These are phyloP conservation scores for Trachurus trachurus DNA, from an alignment of 2,797 vertebrate species.

Conservation along the genomic window DNA sequence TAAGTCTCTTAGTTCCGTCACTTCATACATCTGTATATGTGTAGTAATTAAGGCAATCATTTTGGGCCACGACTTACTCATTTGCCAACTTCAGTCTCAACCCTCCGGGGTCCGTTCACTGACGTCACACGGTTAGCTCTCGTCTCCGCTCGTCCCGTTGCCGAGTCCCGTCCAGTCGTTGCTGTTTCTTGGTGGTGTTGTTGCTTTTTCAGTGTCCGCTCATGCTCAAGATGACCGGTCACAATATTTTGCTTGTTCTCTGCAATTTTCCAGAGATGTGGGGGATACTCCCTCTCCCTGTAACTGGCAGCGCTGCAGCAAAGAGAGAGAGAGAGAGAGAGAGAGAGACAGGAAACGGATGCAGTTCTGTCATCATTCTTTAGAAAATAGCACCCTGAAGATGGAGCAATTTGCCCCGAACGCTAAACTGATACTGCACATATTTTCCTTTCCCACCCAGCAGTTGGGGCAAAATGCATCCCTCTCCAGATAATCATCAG, in stretches of 20 bases:
- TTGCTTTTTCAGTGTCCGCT: constrained; percentile 69
- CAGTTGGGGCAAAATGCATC: constrained; percentile 34
- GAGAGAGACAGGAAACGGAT: constrained; percentile 66
- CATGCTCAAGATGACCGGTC: constrained; percentile 59
- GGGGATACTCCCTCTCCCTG: constrained; percentile 66
- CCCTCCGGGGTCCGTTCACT: constrained; percentile 63
- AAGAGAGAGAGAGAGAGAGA: constrained; percentile 43
- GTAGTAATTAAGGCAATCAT: constrained; percentile 89
- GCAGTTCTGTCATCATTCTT: constrained; percentile 57
- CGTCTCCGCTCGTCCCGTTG: constrained; percentile 56
- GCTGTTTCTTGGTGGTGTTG: constrained; percentile 61
- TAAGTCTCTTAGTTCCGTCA: constrained; percentile 84
- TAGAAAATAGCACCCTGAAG: constrained; percentile 53
- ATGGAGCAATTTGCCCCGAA: constrained; percentile 47
- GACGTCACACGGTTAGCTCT: constrained; percentile 62
- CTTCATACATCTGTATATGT: constrained; percentile 85
- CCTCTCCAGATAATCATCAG: constrained; percentile 60
- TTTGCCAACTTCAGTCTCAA: constrained; percentile 74
- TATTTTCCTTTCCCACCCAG: constrained; percentile 50
- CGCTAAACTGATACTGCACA: constrained; percentile 29
- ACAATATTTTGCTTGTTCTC: constrained; percentile 72
- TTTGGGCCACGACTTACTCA: constrained; percentile 83
- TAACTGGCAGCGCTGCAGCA: constrained; percentile 81
- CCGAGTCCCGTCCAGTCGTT: constrained; percentile 57
- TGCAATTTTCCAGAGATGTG: constrained; percentile 69